Percentiles rank a stretch among this genome's conserved stretches.
These are phyloP conservation scores for Tetramorium bicarinatum DNA, from an alignment of 2,888 invertebrate genomes.

Conservation along the genomic window DNA sequence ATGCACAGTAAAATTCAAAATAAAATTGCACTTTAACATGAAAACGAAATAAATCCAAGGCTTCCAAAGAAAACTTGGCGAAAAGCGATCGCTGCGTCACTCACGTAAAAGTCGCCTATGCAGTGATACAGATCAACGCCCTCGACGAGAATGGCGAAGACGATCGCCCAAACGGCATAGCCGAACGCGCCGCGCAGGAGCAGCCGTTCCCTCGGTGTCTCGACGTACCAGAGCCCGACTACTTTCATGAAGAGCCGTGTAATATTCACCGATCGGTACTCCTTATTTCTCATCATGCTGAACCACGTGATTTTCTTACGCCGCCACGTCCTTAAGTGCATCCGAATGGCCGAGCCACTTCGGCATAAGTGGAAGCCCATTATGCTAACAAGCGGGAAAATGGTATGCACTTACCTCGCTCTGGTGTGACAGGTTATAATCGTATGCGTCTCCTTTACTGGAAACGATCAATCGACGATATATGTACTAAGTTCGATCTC, in stretches of 20 bases:
- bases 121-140: conserved; percentile 72
- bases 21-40: not conserved
- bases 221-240: conserved; percentile 75
- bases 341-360: conserved; percentile 5
- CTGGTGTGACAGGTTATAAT: conserved; percentile 36
- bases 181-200: conserved; percentile 60
- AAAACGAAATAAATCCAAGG: not conserved
- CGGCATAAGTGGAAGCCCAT: conserved; percentile 36
- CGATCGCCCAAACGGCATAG: conserved; percentile 68
- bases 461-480: conserved; percentile 2
- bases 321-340: conserved; percentile 10
- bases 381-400: conserved; percentile 37
- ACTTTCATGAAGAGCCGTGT: conserved; percentile 73
- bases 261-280: conserved; percentile 66
- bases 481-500: conserved; percentile 20
- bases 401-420: conserved; percentile 31
- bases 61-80: not conserved
- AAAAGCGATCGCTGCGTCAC: conserved; percentile 32
- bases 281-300: conserved; percentile 59
- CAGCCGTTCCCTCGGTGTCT: conserved; percentile 58
- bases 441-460: not conserved
- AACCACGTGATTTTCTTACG: conserved; percentile 33
- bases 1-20: not conserved
- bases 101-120: conserved; percentile 71
- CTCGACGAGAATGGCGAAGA: conserved; percentile 67